Evolutionary conservation across 2,888 invertebrate species (phyloP), one percentile per base, ranked within the genome.

Genomic region (Amorpha juglandis): DNA sequence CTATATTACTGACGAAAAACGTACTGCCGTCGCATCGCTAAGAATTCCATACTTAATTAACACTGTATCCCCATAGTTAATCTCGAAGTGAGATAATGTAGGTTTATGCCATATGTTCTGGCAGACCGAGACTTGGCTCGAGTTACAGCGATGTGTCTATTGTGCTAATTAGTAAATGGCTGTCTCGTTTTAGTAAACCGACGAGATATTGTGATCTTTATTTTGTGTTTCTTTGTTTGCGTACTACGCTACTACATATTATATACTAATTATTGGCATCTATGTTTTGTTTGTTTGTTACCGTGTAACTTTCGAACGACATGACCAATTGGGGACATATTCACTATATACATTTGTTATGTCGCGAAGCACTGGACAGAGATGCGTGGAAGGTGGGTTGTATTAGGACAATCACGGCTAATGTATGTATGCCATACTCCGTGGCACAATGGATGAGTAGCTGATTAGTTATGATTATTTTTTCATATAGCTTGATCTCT

Each of bases 1-100:
- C 74, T 75, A 75, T 78, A 74, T 72, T 71, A 55, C 67, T 53
- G 68, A 72, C 52, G 12, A 12, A 33, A 27, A 52, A 52, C 33
- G 11, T 33, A 50, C 50, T 19, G 50, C 16, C 12, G 8, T 9
- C 9, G n/a, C 12, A 1, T 9, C 9, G n/a, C 50, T 19, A 8
- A 35, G 35, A 53, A 53, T 53, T 58, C 58, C 19, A 58, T 19
- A 58, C 16, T 38, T 58, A 58, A 58, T 58, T 58, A 42, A 16
- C 58, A 38, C 58, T 58, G 4, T 58, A 19, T 58, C 58, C 58
- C 38, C 58, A 58, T 58, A 58, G 58, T 42, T 58, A 58, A 58
- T 58, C 58, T 42, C 33, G 14, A 11, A 52, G 16, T 50, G 53
- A 14, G 58, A 42, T 16, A 42, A 16, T 38, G 42, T 42, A 42